Conservation (phyloP, 2,797 vertebrate genomes). For the Lophura swinhoii region DNA sequence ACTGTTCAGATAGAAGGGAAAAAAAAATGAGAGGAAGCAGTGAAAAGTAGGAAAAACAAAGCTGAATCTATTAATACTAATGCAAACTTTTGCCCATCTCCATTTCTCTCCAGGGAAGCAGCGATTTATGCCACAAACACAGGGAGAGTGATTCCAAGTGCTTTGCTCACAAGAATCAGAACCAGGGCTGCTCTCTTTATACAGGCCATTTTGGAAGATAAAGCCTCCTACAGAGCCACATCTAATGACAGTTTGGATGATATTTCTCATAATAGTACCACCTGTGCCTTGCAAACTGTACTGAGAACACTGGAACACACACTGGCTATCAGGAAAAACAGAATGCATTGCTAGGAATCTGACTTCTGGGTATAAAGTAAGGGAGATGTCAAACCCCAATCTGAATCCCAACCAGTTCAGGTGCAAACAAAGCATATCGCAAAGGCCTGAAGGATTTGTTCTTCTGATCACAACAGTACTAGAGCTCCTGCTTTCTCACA, state of each 20-base stretch:
- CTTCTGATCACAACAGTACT: neutral
- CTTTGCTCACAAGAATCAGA: neutral
- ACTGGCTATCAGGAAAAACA: neutral
- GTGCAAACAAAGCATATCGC: neutral
- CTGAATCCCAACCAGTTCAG: neutral
- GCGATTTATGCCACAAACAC: neutral
- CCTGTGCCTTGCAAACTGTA: neutral
- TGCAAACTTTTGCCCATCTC: neutral
- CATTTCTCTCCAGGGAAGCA: neutral
- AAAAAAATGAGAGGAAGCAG: neutral
- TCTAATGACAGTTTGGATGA: neutral
- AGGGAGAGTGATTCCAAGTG: neutral
- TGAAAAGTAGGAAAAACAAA: slow-evolving; percentile 8
- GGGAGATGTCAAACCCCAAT: neutral
- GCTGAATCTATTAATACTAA: neutral
- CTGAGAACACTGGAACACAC: neutral
- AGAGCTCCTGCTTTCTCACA: neutral
- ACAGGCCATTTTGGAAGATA: neutral
- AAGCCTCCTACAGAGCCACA: neutral
- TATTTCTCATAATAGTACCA: neutral
- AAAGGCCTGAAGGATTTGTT: neutral
- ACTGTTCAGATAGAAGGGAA: slow-evolving; percentile 74
- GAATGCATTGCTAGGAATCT: neutral
- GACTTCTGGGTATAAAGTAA: neutral
- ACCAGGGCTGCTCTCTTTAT: neutral